Percentiles rank a stretch among this genome's conserved stretches.
phyloP scores from a whole-genome alignment of 2,797 vertebrate species.

The Lemur catta region DNA sequence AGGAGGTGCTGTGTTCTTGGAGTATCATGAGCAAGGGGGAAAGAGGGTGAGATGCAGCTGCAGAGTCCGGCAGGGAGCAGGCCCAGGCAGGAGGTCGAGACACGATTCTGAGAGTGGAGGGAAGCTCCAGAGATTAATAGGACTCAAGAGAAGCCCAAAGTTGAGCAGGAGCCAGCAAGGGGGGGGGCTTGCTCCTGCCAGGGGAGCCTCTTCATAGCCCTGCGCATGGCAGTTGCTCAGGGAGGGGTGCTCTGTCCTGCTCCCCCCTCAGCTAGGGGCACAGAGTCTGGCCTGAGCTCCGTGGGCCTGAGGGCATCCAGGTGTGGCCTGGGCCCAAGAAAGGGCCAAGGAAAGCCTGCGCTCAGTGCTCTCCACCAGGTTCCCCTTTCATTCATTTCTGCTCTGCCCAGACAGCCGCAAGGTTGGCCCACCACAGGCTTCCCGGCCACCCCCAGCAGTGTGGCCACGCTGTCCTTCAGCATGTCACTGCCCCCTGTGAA shows the following conservation, averaged over 20 bases:
- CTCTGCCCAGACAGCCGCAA: rapidly evolving
- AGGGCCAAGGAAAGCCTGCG: neutral
- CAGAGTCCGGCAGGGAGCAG: neutral
- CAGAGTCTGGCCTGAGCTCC: neutral
- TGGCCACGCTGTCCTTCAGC: neutral
- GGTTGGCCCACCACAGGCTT: neutral
- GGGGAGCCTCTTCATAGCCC: neutral
- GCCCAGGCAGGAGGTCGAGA: neutral
- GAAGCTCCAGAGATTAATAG: neutral
- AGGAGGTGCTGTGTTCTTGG: neutral
- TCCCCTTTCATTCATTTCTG: neutral
- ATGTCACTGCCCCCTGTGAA: neutral
- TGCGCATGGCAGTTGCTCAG: neutral
- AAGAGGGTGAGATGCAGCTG: neutral
- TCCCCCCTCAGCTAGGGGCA: neutral
- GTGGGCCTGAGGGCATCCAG: neutral
- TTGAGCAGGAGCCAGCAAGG: too few species aligned
- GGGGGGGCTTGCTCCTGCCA: neutral
- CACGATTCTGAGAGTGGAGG: neutral
- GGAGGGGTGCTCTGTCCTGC: neutral
- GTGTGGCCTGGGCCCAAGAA: neutral
- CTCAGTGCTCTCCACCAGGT: rapidly evolving
- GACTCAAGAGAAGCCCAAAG: neutral
- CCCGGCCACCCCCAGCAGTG: neutral
- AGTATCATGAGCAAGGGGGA: neutral